These are phyloP conservation scores for Yponomeuta plumbellus DNA, from an alignment of 2,888 invertebrate species.

Conservation along the genomic window DNA sequence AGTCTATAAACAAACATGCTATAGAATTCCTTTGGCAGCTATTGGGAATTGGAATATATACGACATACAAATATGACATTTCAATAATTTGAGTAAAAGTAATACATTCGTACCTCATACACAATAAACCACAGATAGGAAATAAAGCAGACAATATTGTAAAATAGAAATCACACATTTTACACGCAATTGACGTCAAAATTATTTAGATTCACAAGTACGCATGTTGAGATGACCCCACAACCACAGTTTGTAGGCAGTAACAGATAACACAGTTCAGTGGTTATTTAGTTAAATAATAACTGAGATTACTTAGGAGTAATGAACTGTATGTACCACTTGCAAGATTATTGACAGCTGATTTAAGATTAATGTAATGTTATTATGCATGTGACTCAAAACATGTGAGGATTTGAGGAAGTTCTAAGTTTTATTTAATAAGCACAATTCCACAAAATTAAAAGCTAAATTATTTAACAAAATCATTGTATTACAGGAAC, in stretches of 20 bases:
- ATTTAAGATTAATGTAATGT: background rate
- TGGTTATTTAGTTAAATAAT: slow-evolving; percentile 11
- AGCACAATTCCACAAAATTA: no score
- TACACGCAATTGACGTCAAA: slow-evolving; percentile 36
- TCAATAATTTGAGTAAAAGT: background rate
- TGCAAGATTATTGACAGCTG: background rate
- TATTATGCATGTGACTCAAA: background rate
- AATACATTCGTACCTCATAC: background rate
- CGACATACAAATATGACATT: background rate
- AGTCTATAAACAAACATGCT: background rate
- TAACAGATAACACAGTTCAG: slow-evolving; percentile 23
- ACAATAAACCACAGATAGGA: background rate
- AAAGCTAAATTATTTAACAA: no score
- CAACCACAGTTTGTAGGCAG: slow-evolving; percentile 37
- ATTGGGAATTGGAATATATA: background rate
- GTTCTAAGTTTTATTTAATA: background rate
- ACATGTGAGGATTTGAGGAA: background rate
- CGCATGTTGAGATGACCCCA: slow-evolving; percentile 41
- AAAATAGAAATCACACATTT: background rate
- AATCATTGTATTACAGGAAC: no score
- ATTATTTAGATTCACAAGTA: slow-evolving; percentile 42
- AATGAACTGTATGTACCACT: background rate
- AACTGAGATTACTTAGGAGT: slow-evolving; percentile 5
- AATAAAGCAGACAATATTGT: background rate
- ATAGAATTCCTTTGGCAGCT: background rate